Percentiles rank a stretch among this genome's conserved stretches.
phyloP scores from a whole-genome alignment of 2,113 vertebrate species.

The Odobenus rosmarus region DNA sequence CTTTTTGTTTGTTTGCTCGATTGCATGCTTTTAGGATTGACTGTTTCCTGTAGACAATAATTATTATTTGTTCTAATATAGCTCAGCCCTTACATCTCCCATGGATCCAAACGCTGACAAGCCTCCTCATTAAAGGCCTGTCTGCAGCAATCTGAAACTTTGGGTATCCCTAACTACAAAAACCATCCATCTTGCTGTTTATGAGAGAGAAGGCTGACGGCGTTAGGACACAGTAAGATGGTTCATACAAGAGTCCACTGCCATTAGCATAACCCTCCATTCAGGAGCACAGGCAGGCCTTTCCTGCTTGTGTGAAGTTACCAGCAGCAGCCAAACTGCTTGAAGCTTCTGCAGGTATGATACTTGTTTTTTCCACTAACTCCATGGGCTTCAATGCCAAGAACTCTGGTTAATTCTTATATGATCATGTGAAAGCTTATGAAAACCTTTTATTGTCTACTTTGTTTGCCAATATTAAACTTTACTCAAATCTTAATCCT shows the following conservation, averaged over 20 bases:
- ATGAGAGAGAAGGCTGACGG: neutral
- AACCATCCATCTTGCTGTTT: neutral
- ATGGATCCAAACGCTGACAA: neutral
- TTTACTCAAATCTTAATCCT: neutral
- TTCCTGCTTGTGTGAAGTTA: neutral
- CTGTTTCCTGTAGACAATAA: neutral
- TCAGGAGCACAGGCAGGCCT: rapidly evolving
- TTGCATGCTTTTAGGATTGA: neutral
- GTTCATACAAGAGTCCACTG: neutral
- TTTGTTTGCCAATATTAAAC: neutral
- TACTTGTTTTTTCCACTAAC: neutral
- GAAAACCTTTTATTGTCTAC: neutral
- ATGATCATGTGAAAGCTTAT: neutral
- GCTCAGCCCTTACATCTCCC: neutral
- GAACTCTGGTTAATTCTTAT: neutral
- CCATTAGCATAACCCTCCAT: too few relatives aligned
- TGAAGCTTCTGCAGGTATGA: neutral
- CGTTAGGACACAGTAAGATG: neutral
- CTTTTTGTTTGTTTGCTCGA: neutral
- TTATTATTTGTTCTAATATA: neutral
- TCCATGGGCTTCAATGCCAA: neutral
- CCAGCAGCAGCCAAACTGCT: neutral
- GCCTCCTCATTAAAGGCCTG: neutral
- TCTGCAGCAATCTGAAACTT: neutral
- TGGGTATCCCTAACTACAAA: neutral